These are phyloP conservation scores for Orthonevra nobilis DNA, from an alignment of 2,888 invertebrate genomes.

Conservation along the genomic window DNA sequence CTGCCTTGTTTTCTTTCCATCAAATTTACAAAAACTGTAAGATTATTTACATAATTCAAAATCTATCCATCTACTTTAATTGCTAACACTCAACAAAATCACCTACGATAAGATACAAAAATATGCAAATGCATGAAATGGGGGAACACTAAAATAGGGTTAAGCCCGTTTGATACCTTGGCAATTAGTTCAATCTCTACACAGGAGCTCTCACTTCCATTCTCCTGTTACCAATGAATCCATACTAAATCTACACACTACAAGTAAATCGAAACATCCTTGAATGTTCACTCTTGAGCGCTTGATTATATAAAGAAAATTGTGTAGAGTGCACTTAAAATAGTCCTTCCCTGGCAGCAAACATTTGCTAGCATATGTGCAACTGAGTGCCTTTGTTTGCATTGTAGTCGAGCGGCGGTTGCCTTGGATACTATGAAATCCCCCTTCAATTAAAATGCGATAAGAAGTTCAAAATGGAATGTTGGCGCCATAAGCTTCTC, in stretches of 20 bases:
- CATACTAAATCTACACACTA: conserved; percentile 5
- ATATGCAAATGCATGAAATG: conserved; percentile 37
- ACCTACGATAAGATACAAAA: conserved; percentile 11
- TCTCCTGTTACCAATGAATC: conserved; percentile 12
- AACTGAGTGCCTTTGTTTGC: background rate
- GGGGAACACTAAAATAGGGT: conserved; percentile 4
- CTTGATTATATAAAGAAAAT: conserved; percentile 20
- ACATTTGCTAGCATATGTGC: conserved; percentile 6
- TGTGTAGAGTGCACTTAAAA: conserved; percentile 1
- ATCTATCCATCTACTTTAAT: background rate
- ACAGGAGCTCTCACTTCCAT: background rate
- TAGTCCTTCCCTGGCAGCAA: no score
- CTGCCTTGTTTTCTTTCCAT: background rate
- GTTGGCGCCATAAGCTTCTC: conserved; percentile 15
- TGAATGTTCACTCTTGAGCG: conserved; percentile 21
- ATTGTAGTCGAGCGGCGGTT: conserved; percentile 12
- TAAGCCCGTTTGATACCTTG: background rate
- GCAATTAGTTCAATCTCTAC: conserved; percentile 13
- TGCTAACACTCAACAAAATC: background rate
- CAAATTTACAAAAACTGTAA: no score
- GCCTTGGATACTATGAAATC: conserved; percentile 41
- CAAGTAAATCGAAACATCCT: conserved; percentile 40
- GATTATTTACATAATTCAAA: no score
- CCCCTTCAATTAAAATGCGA: conserved; percentile 47
- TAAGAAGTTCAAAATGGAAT: conserved; percentile 33